Evolutionary conservation across 2,113 vertebrate genomes (phyloP).

Genomic region (Perca fluviatilis): DNA sequence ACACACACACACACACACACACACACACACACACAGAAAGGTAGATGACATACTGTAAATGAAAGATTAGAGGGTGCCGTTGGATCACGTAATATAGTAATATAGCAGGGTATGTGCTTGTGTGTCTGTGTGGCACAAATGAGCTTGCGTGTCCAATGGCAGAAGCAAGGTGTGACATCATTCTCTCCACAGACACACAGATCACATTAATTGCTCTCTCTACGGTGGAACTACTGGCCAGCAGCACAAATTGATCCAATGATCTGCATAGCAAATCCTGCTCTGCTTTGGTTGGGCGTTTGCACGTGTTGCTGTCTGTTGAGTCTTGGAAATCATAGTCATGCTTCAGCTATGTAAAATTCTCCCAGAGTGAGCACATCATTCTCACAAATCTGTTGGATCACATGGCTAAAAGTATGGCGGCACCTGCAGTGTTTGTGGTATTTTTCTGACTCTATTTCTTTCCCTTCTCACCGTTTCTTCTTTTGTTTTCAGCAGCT

Average conservation of each 20-base stretch:
- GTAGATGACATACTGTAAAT: not conserved
- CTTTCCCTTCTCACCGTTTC: not conserved
- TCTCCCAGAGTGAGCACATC: slow-evolving; percentile 10
- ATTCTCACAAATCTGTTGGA: slow-evolving; percentile 13
- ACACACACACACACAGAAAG: slow-evolving; percentile 4
- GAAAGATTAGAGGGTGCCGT: not conserved
- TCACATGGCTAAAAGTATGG: not conserved
- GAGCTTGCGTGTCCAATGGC: not conserved
- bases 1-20: slow-evolving; percentile 7
- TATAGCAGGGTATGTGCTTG: not conserved
- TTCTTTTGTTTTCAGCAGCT: not conserved
- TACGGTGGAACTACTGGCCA: slow-evolving; percentile 37
- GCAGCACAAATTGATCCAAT: slow-evolving; percentile 25
- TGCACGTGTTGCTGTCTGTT: slow-evolving; percentile 56
- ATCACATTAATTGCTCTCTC: slow-evolving; percentile 42
- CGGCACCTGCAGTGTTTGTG: not conserved
- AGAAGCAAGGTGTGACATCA: slow-evolving; percentile 58
- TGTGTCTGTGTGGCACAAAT: not conserved
- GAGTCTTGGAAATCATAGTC: slow-evolving; percentile 15
- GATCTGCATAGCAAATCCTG: slow-evolving; percentile 25
- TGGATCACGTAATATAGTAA: slow-evolving; percentile 1
- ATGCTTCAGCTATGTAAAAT: slow-evolving; percentile 20
- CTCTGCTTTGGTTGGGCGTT: slow-evolving; percentile 8
- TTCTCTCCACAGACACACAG: slow-evolving; percentile 51
- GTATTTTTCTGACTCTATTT: not conserved